These are phyloP conservation scores for Hoplostethus atlanticus DNA, from an alignment of 2,797 vertebrate species.

Conservation along the genomic window DNA sequence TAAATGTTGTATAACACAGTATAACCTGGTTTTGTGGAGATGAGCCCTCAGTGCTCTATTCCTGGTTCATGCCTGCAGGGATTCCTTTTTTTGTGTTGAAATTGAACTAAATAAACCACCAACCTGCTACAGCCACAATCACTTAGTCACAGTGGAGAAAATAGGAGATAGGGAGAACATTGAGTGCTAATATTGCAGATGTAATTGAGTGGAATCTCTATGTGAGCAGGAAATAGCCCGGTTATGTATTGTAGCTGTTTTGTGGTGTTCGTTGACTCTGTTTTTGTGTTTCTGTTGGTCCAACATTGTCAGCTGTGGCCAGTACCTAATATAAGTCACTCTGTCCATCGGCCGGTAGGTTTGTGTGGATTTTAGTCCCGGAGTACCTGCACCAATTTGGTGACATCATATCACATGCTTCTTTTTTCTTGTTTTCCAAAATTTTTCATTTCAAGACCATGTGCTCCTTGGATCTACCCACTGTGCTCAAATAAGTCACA, in stretches of 20 bases:
- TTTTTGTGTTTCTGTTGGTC: no score
- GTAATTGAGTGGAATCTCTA: constrained; percentile 6
- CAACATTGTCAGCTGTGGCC: no score
- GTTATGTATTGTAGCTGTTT: constrained; percentile 19
- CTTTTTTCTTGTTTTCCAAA: constrained; percentile 24
- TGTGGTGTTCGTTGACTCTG: constrained; percentile 31
- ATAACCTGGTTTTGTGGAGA: background rate
- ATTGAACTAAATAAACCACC: constrained; percentile 50
- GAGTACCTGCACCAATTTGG: no score
- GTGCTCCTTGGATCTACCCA: no score
- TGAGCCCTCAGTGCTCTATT: constrained; percentile 15
- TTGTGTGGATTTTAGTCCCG: no score
- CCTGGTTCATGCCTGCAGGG: constrained; percentile 12
- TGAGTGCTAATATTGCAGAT: constrained; percentile 6
- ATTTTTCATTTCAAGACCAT: constrained; percentile 8
- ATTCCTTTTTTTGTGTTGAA: constrained; percentile 17
- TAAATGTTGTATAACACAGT: background rate
- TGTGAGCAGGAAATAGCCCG: constrained; percentile 3
- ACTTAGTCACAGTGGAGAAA: constrained; percentile 25
- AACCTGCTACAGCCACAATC: constrained; percentile 35
- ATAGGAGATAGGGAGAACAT: constrained; percentile 5
- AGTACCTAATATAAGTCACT: no score
- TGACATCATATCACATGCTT: no score
- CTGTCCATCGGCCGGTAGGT: no score
- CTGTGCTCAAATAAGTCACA: no score